A percentile compares a stretch with the other conserved stretches of the same genome.
phyloP scores from a whole-genome alignment of 2,888 invertebrate species.

The Polietes domitor region DNA sequence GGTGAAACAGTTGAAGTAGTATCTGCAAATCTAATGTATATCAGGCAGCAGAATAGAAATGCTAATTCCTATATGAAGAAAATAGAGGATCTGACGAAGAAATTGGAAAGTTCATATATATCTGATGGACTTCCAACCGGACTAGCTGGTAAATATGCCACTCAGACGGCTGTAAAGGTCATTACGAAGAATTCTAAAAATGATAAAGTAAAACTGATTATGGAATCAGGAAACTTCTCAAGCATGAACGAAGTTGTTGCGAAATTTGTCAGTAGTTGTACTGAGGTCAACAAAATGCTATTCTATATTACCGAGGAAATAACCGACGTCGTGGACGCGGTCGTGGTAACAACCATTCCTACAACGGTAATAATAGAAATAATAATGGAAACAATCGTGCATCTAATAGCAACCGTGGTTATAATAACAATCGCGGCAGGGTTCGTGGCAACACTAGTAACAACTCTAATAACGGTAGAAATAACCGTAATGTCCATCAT shows the following conservation, averaged over 20 bases:
- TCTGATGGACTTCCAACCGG: no score
- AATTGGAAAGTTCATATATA: no score
- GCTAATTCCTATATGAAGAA: no score
- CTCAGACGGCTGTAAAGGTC: constrained; percentile 45
- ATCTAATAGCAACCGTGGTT: constrained; percentile 15
- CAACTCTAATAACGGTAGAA: no score
- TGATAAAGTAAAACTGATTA: constrained; percentile 50
- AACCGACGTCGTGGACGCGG: not conserved
- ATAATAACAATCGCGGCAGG: no score
- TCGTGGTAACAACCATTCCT: not conserved
- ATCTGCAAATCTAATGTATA: no score
- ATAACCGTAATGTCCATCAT: no score
- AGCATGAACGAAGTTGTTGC: constrained; percentile 52
- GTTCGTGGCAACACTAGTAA: no score
- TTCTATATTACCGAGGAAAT: not conserved
- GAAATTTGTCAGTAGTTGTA: constrained; percentile 45
- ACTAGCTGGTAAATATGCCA: no score
- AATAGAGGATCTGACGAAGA: no score
- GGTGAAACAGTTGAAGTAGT: no score
- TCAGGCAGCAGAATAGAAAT: no score
- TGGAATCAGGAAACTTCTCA: constrained; percentile 52
- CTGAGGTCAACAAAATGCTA: constrained; percentile 4
- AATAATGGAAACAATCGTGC: not conserved
- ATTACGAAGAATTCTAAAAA: constrained; percentile 47
- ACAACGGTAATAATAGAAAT: not conserved